Percentiles rank a stretch among this genome's conserved stretches.
Evolutionary conservation across 1,140 invertebrate genomes (phyloP).

Genomic region (Drosophila funebris): DNA sequence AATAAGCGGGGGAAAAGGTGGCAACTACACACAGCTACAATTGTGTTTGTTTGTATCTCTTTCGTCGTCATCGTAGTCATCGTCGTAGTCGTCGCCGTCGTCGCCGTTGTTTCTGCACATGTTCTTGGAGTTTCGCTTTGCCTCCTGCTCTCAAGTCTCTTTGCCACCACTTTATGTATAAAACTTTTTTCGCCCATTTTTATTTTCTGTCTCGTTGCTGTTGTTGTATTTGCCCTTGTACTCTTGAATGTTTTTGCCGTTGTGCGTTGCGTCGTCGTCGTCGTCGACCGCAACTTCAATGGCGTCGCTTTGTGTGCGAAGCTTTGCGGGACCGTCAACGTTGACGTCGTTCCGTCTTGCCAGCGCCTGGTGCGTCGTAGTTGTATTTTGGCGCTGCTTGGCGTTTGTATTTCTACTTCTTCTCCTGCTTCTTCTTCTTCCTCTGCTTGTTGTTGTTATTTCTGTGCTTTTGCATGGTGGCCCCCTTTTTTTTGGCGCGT

Average conservation of each 20-base stretch:
- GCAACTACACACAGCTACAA: conserved; percentile 19
- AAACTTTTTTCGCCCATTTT: conserved; percentile 69
- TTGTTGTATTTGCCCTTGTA: conserved; percentile 78
- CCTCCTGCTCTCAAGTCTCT: conserved; percentile 38
- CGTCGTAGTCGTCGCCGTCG: conserved; percentile 22
- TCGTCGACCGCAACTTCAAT: conserved; percentile 72
- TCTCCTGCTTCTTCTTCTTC: too few relatives aligned
- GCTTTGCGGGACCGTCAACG: conserved; percentile 57
- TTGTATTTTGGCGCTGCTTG: conserved; percentile 50
- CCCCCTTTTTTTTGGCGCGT: conserved; percentile 73
- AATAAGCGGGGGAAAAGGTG: conserved; percentile 35
- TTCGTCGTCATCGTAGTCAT: conserved; percentile 40
- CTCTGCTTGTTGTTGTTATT: conserved; percentile 25
- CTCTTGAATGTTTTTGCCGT: conserved; percentile 65
- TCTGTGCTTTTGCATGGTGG: conserved; percentile 51
- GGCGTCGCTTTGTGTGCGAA: conserved; percentile 50
- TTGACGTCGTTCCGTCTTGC: conserved; percentile 59
- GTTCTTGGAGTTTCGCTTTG: conserved; percentile 71
- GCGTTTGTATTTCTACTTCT: conserved; percentile 3
- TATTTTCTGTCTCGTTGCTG: conserved; percentile 65
- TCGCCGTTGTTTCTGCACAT: conserved; percentile 79
- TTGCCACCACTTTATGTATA: conserved; percentile 66
- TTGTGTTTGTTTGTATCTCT: conserved; percentile 74
- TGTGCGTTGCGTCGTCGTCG: conserved; percentile 40
- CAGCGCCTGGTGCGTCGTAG: conserved; percentile 56